Conservation (phyloP, 2,888 invertebrate species). For the Eupithecia dodoneata region DNA sequence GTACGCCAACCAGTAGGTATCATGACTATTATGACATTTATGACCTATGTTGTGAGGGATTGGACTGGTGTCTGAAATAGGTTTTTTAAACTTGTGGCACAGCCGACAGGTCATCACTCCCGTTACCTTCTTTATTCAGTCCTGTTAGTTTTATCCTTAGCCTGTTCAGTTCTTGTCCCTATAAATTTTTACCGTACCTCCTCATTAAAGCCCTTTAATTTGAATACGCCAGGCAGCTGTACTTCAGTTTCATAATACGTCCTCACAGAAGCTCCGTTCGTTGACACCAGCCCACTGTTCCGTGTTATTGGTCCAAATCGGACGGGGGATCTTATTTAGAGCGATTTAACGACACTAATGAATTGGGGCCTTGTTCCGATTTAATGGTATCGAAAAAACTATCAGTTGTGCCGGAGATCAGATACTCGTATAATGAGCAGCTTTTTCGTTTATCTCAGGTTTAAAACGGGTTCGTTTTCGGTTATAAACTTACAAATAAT, state of each 20-base stretch:
- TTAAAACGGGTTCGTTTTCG: neutral
- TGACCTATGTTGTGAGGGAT: no score
- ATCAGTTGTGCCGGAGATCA: constrained; percentile 14
- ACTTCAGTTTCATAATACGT: constrained; percentile 35
- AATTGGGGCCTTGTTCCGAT: constrained; percentile 41
- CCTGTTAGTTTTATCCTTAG: neutral
- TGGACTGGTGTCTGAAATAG: no score
- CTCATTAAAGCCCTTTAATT: constrained; percentile 16
- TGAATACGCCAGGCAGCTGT: constrained; percentile 19
- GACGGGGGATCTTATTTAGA: constrained; percentile 59
- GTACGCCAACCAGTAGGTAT: no score
- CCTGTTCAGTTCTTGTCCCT: neutral
- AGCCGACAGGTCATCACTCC: neutral
- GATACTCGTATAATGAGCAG: constrained; percentile 1
- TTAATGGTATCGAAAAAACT: constrained; percentile 28
- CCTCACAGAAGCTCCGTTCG: constrained; percentile 53
- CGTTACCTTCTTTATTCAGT: neutral
- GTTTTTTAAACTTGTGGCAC: no score
- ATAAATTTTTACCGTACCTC: neutral
- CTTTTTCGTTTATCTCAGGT: neutral
- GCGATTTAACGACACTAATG: constrained; percentile 46
- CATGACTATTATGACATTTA: no score
- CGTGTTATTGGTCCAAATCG: constrained; percentile 76
- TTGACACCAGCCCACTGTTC: constrained; percentile 68
- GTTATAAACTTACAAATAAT: constrained; percentile 10